These are phyloP conservation scores for Tridacna crocea DNA, from an alignment of 2,888 invertebrate genomes.

Conservation along the genomic window DNA sequence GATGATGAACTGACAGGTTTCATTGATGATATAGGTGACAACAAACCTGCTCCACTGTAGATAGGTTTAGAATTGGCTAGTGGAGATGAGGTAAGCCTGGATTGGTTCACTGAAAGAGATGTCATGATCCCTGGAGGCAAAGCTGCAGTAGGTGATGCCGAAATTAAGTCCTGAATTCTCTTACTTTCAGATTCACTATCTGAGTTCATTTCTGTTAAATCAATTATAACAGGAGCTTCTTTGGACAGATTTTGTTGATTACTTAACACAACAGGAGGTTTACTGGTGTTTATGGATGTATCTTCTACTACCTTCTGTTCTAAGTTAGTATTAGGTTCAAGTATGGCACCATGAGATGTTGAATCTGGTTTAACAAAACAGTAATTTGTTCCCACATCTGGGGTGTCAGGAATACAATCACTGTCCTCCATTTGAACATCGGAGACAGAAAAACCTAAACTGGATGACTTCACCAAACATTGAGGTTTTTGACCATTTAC, in stretches of 20 bases:
- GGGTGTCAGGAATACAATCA: neutral
- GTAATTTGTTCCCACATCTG: neutral
- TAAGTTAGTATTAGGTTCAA: neutral
- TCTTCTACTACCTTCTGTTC: neutral
- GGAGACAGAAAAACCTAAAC: slow-evolving; percentile 18
- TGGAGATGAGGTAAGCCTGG: neutral
- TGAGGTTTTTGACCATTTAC: neutral
- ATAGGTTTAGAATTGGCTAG: neutral
- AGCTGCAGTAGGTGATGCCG: neutral
- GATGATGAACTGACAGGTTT: neutral
- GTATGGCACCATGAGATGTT: neutral
- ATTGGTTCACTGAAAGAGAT: neutral
- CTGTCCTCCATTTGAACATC: neutral
- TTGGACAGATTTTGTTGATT: neutral
- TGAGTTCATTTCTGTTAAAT: slow-evolving; percentile 10
- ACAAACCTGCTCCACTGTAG: neutral
- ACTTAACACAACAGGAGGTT: neutral
- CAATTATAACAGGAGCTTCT: neutral
- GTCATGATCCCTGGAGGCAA: neutral
- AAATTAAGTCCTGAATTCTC: neutral
- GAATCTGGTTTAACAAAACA: neutral
- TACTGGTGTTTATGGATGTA: neutral
- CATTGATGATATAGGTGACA: neutral
- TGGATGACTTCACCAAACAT: slow-evolving; percentile 9
- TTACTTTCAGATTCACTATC: neutral